Conservation (phyloP, 2,888 invertebrate species). For the Meliscaeva auricollis region DNA sequence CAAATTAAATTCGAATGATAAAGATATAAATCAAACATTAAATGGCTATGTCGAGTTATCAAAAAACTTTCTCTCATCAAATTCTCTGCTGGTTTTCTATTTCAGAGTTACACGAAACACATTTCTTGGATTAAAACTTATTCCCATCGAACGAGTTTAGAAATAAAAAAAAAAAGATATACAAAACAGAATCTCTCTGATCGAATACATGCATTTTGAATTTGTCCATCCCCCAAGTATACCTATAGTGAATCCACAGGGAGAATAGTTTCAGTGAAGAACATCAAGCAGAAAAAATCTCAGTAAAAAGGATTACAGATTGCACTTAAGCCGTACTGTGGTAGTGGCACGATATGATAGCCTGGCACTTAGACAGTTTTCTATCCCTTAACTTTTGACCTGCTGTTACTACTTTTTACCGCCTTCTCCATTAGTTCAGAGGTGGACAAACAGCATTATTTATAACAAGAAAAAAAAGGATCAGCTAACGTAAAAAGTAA, state of each 20-base stretch:
- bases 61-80: slow-evolving; percentile 59
- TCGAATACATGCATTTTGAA: slow-evolving; percentile 72
- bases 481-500: slow-evolving; percentile 49
- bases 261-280: slow-evolving; percentile 38
- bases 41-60: neutral
- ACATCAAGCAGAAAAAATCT: slow-evolving; percentile 44
- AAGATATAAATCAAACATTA: slow-evolving; percentile 6
- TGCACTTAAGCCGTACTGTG: slow-evolving; percentile 62
- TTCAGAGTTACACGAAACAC: slow-evolving; percentile 59
- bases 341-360: slow-evolving; percentile 51
- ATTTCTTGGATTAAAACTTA: slow-evolving; percentile 73
- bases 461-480: slow-evolving; percentile 45
- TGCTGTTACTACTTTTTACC: slow-evolving; percentile 54
- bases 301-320: slow-evolving; percentile 67
- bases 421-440: slow-evolving; percentile 56
- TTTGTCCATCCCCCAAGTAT: slow-evolving; percentile 50
- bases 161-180: slow-evolving; percentile 23
- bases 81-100: slow-evolving; percentile 44
- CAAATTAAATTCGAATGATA: slow-evolving; percentile 26
- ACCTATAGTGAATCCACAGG: slow-evolving; percentile 3
- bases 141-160: slow-evolving; percentile 37
- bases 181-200: slow-evolving; percentile 39
- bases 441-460: slow-evolving; percentile 67
- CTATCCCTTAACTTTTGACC: slow-evolving; percentile 68
- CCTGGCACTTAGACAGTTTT: slow-evolving; percentile 70